These are phyloP conservation scores for Syrrhaptes paradoxus DNA, from an alignment of 2,113 vertebrate genomes.

Conservation along the genomic window DNA sequence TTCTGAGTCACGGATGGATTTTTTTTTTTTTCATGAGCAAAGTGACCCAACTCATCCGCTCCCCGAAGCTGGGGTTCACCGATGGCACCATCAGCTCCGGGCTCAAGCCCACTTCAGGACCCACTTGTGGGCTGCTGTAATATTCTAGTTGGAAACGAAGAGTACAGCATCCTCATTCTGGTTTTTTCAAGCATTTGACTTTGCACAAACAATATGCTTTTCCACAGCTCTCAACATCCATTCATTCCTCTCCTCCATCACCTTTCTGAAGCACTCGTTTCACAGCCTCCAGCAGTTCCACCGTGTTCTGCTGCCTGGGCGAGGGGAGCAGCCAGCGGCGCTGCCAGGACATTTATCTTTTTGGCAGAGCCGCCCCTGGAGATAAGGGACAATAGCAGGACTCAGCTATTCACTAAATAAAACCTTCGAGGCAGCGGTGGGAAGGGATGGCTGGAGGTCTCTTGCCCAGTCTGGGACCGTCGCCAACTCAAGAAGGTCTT, in stretches of 20 bases:
- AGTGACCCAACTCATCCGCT: neutral
- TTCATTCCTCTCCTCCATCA: neutral
- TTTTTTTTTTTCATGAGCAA: neutral
- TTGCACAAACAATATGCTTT: neutral
- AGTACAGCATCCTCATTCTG: neutral
- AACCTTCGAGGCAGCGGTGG: neutral
- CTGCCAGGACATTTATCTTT: neutral
- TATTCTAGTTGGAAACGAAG: accelerated
- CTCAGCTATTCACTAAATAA: neutral
- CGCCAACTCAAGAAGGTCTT: neutral
- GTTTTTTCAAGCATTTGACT: neutral
- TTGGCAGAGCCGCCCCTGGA: neutral
- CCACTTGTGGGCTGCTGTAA: neutral
- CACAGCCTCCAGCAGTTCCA: neutral
- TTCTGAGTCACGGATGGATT: neutral
- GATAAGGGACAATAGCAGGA: neutral
- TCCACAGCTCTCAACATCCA: neutral
- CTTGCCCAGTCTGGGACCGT: neutral
- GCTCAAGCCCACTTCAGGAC: neutral
- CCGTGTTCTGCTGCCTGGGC: neutral
- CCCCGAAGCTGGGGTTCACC: neutral
- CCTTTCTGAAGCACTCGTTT: neutral
- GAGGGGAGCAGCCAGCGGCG: neutral
- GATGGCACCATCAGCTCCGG: accelerated
- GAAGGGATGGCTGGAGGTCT: neutral